phyloP scores from a whole-genome alignment of 2,797 vertebrate species.

The Leptatherina wallacei region DNA sequence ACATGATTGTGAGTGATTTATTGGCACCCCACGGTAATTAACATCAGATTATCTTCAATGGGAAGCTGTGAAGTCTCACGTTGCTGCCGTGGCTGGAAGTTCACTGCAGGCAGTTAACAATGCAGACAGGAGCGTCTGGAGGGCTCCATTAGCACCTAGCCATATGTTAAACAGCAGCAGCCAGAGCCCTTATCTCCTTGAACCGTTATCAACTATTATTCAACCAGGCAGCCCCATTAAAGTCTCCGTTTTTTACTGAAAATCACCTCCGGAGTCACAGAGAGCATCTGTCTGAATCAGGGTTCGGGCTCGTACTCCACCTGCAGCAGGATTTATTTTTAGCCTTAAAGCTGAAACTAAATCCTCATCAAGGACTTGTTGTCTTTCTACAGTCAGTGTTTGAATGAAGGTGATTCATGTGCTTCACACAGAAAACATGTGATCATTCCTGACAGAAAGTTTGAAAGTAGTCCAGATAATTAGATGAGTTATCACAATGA shows the following conservation, averaged over 20 bases:
- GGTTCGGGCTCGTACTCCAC: constrained; percentile 11
- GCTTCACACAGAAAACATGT: not conserved
- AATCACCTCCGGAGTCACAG: constrained; percentile 16
- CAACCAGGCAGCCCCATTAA: constrained; percentile 35
- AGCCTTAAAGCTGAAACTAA: too few species aligned
- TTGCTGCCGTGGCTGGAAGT: constrained; percentile 47
- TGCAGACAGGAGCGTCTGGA: constrained; percentile 44
- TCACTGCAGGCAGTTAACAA: constrained; percentile 59
- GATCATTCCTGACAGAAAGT: not conserved
- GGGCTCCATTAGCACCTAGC: constrained; percentile 67
- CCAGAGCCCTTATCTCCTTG: constrained; percentile 38
- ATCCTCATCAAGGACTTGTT: not conserved
- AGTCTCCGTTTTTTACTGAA: constrained; percentile 31
- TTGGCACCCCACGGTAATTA: constrained; percentile 68
- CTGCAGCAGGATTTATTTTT: constrained; percentile 31
- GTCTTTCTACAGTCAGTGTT: not conserved
- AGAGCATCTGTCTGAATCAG: constrained; percentile 28
- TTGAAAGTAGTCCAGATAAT: not conserved
- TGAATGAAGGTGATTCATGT: not conserved
- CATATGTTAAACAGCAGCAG: constrained; percentile 60
- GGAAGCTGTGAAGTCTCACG: constrained; percentile 60
- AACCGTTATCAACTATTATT: constrained; percentile 40
- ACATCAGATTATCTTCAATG: constrained; percentile 65
- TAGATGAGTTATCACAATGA: too few species aligned
- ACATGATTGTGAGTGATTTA: constrained; percentile 73